Evolutionary conservation across 1,140 invertebrate genomes (phyloP), one percentile per base, ranked within the genome.

Genomic region (Drosophila simulans): DNA sequence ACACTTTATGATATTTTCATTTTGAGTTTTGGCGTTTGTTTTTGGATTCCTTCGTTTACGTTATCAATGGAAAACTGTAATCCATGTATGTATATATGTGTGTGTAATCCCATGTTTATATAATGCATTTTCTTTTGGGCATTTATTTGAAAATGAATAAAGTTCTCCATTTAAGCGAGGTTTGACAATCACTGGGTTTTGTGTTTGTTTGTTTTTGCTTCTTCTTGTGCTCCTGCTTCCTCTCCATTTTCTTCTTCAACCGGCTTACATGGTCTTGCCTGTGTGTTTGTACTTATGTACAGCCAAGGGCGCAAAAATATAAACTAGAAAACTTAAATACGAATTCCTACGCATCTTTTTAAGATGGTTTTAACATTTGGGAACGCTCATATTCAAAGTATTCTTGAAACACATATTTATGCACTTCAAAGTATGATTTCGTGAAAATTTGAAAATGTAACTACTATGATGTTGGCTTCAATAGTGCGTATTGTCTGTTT

Each of bases 41-140:
- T 20, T 37, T 15, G 56, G 27, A 20, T 60, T 63, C 56, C 35
- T 60, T 77, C 77, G 82, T 66, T 86, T 74, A 86, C 74, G 63
- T 86, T 86, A 85, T 86, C 82, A 77, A 86, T 74, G 39, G 10
- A n/a, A 52, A 46, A 46, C 63, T 48, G 15, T 11, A 54, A 40
- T 54, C 52, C 20, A n/a, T 31, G 3, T 15, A 49, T 34, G 20
- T 54, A 39, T 54, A 39, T 66, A 1, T 66, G 54, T 66, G 1
- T 66, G 54, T 59, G 35, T 20, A 5, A 10, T 25, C 22, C 43
- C 43, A 22, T 64, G 59, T 66, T 66, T 27, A 71, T 34, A 35
- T 37, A 71, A 51, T 72, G 65, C 66, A 71, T n/a, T 72, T 71
- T 72, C 22, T 52, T 42, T 62, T 31, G 52, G 58, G 31, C 22